Base-by-base conservation (phyloP, 2,113 vertebrate species). In the Aptenodytes forsteri region DNA sequence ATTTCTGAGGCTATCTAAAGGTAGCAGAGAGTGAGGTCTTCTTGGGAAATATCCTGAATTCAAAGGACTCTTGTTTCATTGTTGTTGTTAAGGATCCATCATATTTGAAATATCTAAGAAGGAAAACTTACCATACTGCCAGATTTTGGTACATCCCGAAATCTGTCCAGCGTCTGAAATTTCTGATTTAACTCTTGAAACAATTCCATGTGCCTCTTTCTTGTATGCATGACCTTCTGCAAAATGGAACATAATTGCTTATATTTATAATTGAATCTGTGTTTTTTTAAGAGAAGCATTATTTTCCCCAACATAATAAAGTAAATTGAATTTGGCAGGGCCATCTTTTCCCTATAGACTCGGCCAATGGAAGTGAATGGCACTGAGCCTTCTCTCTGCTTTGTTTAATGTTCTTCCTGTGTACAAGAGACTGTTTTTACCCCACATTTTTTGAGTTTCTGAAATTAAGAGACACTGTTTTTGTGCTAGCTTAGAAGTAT, bases 181-280 rank as follows among this genome's bases (percentile, higher is more conserved):
- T 99, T 99, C 98, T 99, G 99, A 99, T 99, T 99, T 98, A 99
- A 98, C 98, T 99, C 99, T 98, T 99, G 99, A 99, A 99, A 99
- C 98, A 99, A 98, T 98, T 99, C 99, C 99, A 99, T 99, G 97
- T 99, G 99, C 96, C 99, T 99, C 98, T 99, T 99, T 98, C 99
- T 99, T 98, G 99, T 99, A 98, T 99, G 99, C 99, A 99, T 99
- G 99, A 99, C 99, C 99, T 99, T 99, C 99, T 99, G 99, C 96
- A 98, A 99, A 98, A 98, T 66, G 98, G 77, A 98, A 98, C 50
- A 97, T 90, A 91, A 95, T 94, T 93, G 84, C 86, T 97, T 87
- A 93, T 84, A 96, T 90, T 98, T 94, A 70, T 93, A 97, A 97
- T 92, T 86, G 55, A 90, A 93, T 91, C 88, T 92, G 78, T 7